Evolutionary conservation across 2,113 vertebrate species (phyloP), one percentile per base, ranked within the genome.

Genomic region (Dendropsophus ebraccatus): DNA sequence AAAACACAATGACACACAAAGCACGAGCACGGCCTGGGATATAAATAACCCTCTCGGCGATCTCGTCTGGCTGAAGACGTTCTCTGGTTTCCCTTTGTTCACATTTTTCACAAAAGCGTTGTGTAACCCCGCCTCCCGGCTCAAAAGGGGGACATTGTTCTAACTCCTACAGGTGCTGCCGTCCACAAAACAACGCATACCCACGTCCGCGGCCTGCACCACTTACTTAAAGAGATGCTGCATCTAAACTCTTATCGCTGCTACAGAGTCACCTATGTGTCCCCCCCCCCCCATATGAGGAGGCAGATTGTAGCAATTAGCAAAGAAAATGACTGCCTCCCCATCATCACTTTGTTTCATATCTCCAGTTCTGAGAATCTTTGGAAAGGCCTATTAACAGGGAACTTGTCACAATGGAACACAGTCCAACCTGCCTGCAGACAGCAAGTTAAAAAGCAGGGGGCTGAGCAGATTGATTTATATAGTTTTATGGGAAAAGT

Each of bases 151-250:
- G n/a, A 45, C 76, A 81, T 86, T 86, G 84, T 76, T 86, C 76
- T 47, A 4, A 70, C 84, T 80, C 84, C 84, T 86, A 86, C 84
- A 86, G 84, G 84, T 86, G 70, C 65, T 5, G 73, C 7, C 28
- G 21, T 3, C 28, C 28, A n/a, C 41, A 41, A 41, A 41, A 41
- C 37, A 28, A 10, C 21, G 4, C 69, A 5, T 21, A 7, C 58
- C 32, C 19, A 1, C 1, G 54, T 41, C 41, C 41, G 41, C 41
- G 41, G 41, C 41, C 41, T 41, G 41, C 41, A 8, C 41, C 41
- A 8, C 41, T 70, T 70, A 2, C 67, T 70, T 70, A 70, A 70
- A 70, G 67, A 35, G 67, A 17, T 35, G 4, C 62, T 5, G 14
- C 28, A 16, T 5, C 62, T 13, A 9, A n/a, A 60, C 12, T 2